phyloP scores from a whole-genome alignment of 1,140 invertebrate genomes.

The Leptoteleia sp. region DNA sequence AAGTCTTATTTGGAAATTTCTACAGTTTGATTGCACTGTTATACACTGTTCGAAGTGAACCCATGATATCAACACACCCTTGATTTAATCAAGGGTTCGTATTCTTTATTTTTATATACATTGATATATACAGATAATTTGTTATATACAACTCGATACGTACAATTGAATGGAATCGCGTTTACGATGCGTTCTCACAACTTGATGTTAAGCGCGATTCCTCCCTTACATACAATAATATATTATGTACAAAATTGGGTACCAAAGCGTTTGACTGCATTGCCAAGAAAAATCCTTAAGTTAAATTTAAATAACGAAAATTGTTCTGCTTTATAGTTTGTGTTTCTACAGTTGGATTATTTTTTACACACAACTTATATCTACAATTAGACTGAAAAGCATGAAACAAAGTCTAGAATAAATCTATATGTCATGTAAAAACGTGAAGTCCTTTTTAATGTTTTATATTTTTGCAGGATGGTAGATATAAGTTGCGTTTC shows the following conservation, averaged over 20 bases:
- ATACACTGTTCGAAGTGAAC: conserved; percentile 12
- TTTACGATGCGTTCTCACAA: not conserved
- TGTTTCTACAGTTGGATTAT: too few species aligned
- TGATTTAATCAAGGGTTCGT: not conserved
- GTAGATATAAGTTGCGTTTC: not conserved
- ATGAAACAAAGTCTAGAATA: too few species aligned
- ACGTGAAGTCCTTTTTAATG: not conserved
- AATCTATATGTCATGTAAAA: too few species aligned
- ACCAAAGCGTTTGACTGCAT: not conserved
- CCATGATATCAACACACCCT: conserved; percentile 1
- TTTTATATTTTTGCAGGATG: not conserved
- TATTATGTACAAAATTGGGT: not conserved
- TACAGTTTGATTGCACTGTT: conserved; percentile 43
- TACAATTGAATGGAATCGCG: not conserved
- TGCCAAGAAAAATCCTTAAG: not conserved
- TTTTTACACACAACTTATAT: too few species aligned
- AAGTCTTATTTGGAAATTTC: conserved; percentile 27
- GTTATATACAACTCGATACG: not conserved
- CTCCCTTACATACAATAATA: not conserved
- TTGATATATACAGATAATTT: conserved; percentile 12
- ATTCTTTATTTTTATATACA: conserved; percentile 26
- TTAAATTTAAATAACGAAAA: too few species aligned
- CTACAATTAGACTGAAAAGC: too few species aligned
- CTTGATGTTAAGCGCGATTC: not conserved
- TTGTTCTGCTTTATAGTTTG: too few species aligned